Evolutionary conservation across 2,113 vertebrate genomes (phyloP), one percentile per base, ranked within the genome.

Genomic region (Nothobranchius kuhntae): DNA sequence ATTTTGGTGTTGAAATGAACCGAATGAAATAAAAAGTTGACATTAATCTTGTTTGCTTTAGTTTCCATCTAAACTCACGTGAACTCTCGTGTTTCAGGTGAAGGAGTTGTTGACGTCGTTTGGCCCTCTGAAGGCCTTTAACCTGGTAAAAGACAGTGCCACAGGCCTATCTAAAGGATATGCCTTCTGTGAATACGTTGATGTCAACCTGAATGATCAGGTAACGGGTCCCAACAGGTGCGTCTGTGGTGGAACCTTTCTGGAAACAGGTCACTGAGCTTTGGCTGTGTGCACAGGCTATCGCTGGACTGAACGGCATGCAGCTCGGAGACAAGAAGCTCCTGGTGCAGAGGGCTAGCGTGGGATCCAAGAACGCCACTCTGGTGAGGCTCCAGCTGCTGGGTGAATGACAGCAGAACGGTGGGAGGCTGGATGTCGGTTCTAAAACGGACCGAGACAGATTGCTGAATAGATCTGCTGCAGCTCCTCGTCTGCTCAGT

Each of bases 281-380:
- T 0, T 46, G 42, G 1, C 12, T 62, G 1, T 78, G 2, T 2
- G 63, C 68, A 0, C 82, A 96, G 95, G 96, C 95, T 68, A 96
- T 97, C 12, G 95, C 95, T 0, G 95, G 95, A 56, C 88, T 97
- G 73, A 97, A 96, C 0, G 95, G 95, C 44, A 97, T 96, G 96
- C 96, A 97, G 83, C 89, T 97, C 53, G 96, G 96, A 53, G 95
- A 97, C 86, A 96, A 97, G 92, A 97, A 97, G 72, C 94, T 97
- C 58, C 90, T 96, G 68, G 96, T 97, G 52, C 96, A 97, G 85
- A 93, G 95, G 89, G 96, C 95, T 30, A 97, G 96, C 36, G 96
- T 97, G 77, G 96, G 96, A 78, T 95, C 95, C 78, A 97, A 97
- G 93, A 96, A 95, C 61, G 95, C 95, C 77, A 95, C 95, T 76